Conservation (phyloP, 2,888 invertebrate species). For the Allolobophora icterica region DNA sequence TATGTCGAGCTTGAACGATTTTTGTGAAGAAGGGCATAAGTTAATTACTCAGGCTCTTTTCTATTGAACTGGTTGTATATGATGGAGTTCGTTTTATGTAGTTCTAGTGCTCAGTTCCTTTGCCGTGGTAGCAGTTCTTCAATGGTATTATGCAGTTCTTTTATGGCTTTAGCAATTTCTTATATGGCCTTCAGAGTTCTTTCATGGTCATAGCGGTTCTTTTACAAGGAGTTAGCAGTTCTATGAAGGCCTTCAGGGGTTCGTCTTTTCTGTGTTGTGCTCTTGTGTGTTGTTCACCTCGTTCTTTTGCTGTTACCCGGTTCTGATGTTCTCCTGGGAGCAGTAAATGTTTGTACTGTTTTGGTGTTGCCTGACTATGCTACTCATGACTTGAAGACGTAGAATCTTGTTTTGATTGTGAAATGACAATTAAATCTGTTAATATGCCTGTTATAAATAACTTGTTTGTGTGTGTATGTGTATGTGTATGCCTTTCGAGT, state of each 20-base stretch:
- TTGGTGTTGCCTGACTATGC: background rate
- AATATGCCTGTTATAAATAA: background rate
- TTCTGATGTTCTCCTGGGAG: background rate
- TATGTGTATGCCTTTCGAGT: background rate
- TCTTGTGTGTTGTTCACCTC: background rate
- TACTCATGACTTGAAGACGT: slow-evolving; percentile 2
- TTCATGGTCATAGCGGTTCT: background rate
- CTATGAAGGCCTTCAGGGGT: background rate
- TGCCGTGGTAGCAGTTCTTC: background rate
- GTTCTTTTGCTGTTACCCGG: slow-evolving; percentile 12
- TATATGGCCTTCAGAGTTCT: background rate
- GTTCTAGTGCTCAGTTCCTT: background rate
- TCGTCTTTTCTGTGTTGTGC: background rate
- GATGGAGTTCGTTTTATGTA: background rate
- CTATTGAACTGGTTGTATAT: background rate
- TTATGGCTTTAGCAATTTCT: background rate
- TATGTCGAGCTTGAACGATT: background rate
- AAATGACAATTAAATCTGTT: slow-evolving; percentile 1
- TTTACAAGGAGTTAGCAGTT: background rate
- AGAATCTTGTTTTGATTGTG: slow-evolving; percentile 9
- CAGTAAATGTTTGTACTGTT: background rate
- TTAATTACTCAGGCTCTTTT: background rate
- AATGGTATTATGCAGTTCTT: slow-evolving; percentile 1
- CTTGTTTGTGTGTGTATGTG: background rate
- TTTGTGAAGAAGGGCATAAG: background rate